Base-by-base conservation (phyloP, 1,140 invertebrate genomes). In the Cyclina sinensis region DNA sequence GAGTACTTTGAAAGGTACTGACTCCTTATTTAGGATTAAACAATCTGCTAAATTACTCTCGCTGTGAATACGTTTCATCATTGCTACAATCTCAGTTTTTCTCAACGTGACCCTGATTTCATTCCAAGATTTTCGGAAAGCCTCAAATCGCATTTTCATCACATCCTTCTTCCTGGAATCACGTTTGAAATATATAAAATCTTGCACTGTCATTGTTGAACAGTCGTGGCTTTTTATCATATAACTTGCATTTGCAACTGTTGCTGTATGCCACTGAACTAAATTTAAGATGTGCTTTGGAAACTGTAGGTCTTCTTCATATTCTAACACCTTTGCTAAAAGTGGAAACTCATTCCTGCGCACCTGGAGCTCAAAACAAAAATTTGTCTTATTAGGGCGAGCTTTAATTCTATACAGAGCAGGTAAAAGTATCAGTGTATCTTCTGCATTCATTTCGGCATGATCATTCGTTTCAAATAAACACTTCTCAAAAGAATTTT, bases 81-180 rank as follows among this genome's bases (percentile, higher is more conserved):
- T 9, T 39, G 14, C 3, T 35, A 18, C 21, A 39, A 76, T 24
- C 14, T 85, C 70, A n/a, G 24, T 5, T 2, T 27, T 14, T 35
- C 73, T 18, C 16, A 37, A 27, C 16, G 12, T 24, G 14, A 1
- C 18, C 21, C 30, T 80, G 1, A 85, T 27, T 0, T 32, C 0
- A n/a, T 85, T 27, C 83, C 83, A 85, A 21, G 83, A 85, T 35
- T 46, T 59, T n/a, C 51, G n/a, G 30, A 74, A 85, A 9, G 57
- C 54, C 48, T 57, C 37, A 37, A 85, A 85, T 11, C 65, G 18
- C 9, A n/a, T n/a, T 30, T 85, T 85, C 30, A 48, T 39, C 3
- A 32, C n/a, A 27, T 54, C 46, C n/a, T 70, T 84, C 21, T 37
- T 43, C 24, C 21, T 39, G n/a, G 30, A 39, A 39, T 84, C 39